These are phyloP conservation scores for Folsomia manolachei DNA, from an alignment of 2,888 invertebrate genomes.

Conservation along the genomic window DNA sequence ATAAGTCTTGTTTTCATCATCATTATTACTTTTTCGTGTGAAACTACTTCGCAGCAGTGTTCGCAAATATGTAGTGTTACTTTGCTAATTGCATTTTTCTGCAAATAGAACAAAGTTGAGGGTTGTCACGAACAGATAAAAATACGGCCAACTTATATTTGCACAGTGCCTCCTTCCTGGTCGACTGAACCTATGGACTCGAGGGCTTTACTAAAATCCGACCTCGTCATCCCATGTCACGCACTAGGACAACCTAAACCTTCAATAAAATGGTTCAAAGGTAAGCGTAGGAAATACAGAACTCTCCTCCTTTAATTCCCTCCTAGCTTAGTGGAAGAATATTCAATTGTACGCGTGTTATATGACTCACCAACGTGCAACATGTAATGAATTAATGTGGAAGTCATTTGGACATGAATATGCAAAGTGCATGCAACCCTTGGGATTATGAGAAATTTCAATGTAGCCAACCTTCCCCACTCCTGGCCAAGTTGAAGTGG, in stretches of 20 bases:
- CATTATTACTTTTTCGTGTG: no score
- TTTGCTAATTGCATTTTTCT: no score
- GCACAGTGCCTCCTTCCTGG: constrained; percentile 56
- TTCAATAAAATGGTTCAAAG: constrained; percentile 52
- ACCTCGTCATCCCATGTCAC: constrained; percentile 53
- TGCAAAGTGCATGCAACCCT: neutral
- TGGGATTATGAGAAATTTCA: constrained; percentile 7
- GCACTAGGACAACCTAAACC: constrained; percentile 54
- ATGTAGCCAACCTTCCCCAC: neutral
- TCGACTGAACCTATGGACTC: constrained; percentile 53
- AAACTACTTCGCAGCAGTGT: no score
- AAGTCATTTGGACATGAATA: constrained; percentile 10
- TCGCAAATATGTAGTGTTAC: no score
- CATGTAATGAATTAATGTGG: neutral
- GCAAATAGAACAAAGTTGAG: no score
- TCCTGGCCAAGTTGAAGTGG: neutral
- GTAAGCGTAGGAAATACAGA: constrained; percentile 26
- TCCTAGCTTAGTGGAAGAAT: no score
- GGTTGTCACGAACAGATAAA: no score
- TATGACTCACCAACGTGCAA: neutral
- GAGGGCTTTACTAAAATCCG: constrained; percentile 52
- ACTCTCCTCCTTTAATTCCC: no score
- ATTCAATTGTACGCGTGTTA: no score
- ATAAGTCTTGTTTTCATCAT: no score
- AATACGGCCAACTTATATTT: no score